Evolutionary conservation across 2,888 invertebrate species (phyloP), one percentile per base, ranked within the genome.

Genomic region (Scaptomyza polygonia): DNA sequence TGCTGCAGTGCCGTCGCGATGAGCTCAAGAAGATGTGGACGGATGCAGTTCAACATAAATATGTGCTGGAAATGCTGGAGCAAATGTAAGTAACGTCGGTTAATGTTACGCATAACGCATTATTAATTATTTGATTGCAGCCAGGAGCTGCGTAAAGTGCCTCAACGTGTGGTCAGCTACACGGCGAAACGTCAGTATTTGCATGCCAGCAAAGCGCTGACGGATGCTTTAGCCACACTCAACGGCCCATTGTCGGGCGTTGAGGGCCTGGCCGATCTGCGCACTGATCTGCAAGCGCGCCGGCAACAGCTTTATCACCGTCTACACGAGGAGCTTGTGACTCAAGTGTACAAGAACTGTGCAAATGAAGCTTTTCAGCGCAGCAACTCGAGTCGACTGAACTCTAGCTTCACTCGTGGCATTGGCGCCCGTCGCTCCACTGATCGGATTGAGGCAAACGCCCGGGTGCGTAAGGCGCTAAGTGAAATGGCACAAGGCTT

Each of bases 11-110:
- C 91, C 95, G 97, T 56, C 93, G 98, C 36, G 98, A 98, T 88
- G 99, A 99, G 90, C 92, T 99, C 65, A 95, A 97, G 86, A 95
- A 97, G 75, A 93, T 99, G 58, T 99, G 99, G 98, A 93, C 97
- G 6, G 98, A 99, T 91, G 97, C 98, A 0, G 94, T 99, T n/a
- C 98, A 99, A 88, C 98, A 99, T 88, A 97, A 97, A 89, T 96
- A 98, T 89, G 96, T 97, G 61, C 91, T 98, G 42, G 94, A 96
- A 77, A 94, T 98, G 92, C 92, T 99, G 43, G 96, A 98, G 81
- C 96, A 98, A 92, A 97, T 98, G 92, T 92, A 80, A 79, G 89
- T 68, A 2, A 1, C 1, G 12, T 34, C 0, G 6, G 1, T 11
- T 0, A 21, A 34, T 34, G 6, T 42, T 34, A 6, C 7, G n/a